These are phyloP conservation scores for Alosa sapidissima DNA, from an alignment of 2,797 vertebrate species.

Conservation along the genomic window DNA sequence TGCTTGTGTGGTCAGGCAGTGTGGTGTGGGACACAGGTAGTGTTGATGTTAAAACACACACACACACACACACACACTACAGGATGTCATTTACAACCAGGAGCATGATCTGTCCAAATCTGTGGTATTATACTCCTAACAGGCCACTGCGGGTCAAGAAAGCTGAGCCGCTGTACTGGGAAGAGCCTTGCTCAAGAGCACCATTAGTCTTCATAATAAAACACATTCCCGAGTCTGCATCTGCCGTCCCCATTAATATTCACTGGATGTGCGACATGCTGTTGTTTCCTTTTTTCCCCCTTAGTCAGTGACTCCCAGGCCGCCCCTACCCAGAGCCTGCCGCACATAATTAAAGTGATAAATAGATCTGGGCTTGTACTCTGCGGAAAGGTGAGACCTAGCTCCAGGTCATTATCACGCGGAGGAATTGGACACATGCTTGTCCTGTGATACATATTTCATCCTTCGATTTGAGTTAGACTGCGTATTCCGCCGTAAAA, in stretches of 20 bases:
- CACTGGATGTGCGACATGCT: constrained; percentile 51
- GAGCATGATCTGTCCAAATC: constrained; percentile 11
- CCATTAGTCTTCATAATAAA: constrained; percentile 75
- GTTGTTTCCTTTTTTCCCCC: constrained; percentile 54
- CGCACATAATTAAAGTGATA: constrained; percentile 74
- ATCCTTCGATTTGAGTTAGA: constrained; percentile 39
- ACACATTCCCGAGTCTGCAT: constrained; percentile 53
- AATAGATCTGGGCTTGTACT: constrained; percentile 60
- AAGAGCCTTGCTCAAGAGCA: constrained; percentile 63
- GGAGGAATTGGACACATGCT: constrained; percentile 44
- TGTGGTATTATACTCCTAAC: constrained; percentile 11
- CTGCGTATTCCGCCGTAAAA: constrained; percentile 56
- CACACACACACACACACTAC: not conserved
- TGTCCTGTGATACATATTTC: constrained; percentile 37
- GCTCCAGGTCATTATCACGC: constrained; percentile 45
- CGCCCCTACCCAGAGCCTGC: constrained; percentile 64
- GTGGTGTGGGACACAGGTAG: not conserved
- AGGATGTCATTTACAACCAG: not conserved
- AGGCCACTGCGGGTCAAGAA: constrained; percentile 64
- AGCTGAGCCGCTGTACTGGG: constrained; percentile 65
- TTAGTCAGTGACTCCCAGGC: constrained; percentile 67
- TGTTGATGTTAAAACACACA: not conserved
- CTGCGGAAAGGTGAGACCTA: constrained; percentile 44
- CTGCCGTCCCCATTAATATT: constrained; percentile 69
- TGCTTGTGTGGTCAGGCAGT: not conserved